Evolutionary conservation across 2,888 invertebrate genomes (phyloP).

Genomic region (Sphaerophoria rueppellii): DNA sequence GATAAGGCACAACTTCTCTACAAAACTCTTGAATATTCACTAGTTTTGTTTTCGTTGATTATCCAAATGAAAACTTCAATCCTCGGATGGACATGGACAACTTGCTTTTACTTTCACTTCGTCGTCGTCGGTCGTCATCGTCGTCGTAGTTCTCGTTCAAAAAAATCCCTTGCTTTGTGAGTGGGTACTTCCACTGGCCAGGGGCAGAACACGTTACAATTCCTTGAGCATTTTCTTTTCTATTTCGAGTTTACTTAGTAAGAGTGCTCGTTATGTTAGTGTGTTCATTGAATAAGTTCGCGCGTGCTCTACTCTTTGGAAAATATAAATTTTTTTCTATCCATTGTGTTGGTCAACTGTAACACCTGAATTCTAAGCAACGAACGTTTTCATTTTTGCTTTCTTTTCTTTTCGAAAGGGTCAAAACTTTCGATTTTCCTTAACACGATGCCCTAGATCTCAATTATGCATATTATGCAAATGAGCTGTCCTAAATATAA

Average conservation of each 20-base stretch:
- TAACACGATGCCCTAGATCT: slow-evolving; percentile 62
- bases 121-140: not conserved
- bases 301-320: slow-evolving; percentile 60
- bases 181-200: slow-evolving; percentile 21
- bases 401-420: slow-evolving; percentile 10
- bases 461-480: slow-evolving; percentile 54
- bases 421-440: slow-evolving; percentile 65
- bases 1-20: slow-evolving; percentile 35
- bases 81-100: slow-evolving; percentile 7
- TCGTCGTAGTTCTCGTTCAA: not conserved
- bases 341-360: slow-evolving; percentile 60
- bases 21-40: slow-evolving; percentile 41
- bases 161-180: slow-evolving; percentile 28
- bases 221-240: slow-evolving; percentile 33
- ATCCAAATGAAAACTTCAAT: slow-evolving; percentile 51
- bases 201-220: slow-evolving; percentile 27
- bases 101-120: slow-evolving; percentile 51
- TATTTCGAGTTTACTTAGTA: slow-evolving; percentile 45
- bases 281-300: slow-evolving; percentile 50
- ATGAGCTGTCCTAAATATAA: slow-evolving; percentile 30
- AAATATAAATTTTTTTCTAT: slow-evolving; percentile 14
- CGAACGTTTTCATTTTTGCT: slow-evolving; percentile 8
- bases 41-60: slow-evolving; percentile 38
- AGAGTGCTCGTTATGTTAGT: slow-evolving; percentile 21
- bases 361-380: slow-evolving; percentile 50